Conservation (phyloP, 2,113 vertebrate species). For the Lasiurus cinereus region DNA sequence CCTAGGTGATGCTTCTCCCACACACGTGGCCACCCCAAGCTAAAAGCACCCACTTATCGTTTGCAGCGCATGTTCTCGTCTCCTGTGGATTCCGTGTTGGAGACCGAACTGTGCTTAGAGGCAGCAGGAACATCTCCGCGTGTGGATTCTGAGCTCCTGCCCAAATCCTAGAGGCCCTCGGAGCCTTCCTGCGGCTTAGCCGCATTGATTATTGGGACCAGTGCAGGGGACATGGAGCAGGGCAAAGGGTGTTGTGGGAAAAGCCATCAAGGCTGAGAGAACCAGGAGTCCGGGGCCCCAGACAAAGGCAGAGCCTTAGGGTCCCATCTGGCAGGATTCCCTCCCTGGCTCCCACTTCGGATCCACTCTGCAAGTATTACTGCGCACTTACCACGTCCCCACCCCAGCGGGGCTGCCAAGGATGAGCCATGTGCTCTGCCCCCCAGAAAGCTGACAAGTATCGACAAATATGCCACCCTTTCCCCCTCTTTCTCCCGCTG, state of each 20-base stretch:
- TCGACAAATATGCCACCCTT: conserved; percentile 82
- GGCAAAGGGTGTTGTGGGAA: neutral
- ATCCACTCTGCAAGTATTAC: conserved; percentile 70
- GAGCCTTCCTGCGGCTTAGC: conserved; percentile 2
- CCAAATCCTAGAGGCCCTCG: conserved; percentile 41
- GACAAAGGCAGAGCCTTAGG: neutral
- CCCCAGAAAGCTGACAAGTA: conserved; percentile 81
- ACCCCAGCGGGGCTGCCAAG: conserved; percentile 78
- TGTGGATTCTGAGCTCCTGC: conserved; percentile 62
- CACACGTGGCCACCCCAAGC: conserved; percentile 67
- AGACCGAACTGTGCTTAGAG: conserved; percentile 33
- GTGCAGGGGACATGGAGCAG: neutral
- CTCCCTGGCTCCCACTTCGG: conserved; percentile 27
- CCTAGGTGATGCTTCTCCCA: conserved; percentile 65
- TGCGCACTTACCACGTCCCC: conserved; percentile 72
- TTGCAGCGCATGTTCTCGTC: conserved; percentile 70
- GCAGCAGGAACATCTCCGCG: conserved; percentile 57
- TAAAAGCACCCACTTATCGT: conserved; percentile 77
- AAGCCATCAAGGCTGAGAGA: neutral
- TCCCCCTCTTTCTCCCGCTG: conserved; percentile 81
- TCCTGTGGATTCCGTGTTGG: conserved; percentile 58
- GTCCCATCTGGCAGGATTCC: conserved; percentile 25
- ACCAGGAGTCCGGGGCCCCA: neutral
- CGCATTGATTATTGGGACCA: neutral
- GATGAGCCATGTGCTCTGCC: conserved; percentile 78